phyloP scores from a whole-genome alignment of 1,140 invertebrate species.

The Mactra quadrangularis region DNA sequence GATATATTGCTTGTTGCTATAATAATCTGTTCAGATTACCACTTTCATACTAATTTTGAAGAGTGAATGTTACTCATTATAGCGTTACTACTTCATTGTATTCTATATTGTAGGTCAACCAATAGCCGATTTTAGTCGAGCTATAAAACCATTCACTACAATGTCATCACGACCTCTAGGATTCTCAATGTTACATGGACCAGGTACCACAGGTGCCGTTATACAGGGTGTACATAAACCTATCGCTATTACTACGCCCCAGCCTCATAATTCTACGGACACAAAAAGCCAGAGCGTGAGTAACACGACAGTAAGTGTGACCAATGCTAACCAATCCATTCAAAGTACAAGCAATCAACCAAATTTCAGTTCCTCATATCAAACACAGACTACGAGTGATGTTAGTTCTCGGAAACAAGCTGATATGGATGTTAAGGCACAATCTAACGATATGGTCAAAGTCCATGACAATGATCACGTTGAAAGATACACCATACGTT shows the following conservation, averaged over 20 bases:
- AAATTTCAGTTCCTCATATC: constrained; percentile 12
- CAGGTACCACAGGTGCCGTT: constrained; percentile 13
- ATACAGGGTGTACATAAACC: constrained; percentile 52
- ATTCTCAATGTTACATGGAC: constrained; percentile 15
- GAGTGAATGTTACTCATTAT: too few species aligned
- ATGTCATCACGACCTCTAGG: constrained; percentile 32
- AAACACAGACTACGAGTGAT: constrained; percentile 8
- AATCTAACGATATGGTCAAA: not conserved
- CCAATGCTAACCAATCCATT: constrained; percentile 42
- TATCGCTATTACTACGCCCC: constrained; percentile 48
- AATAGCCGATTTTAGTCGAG: constrained; percentile 6
- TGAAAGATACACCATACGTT: constrained; percentile 32
- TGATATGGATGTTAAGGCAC: not conserved
- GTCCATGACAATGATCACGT: not conserved
- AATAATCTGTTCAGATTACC: too few species aligned
- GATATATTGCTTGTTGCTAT: too few species aligned
- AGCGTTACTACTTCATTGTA: too few species aligned
- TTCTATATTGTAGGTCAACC: too few species aligned
- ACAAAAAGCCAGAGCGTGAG: constrained; percentile 52
- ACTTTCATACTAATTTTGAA: too few species aligned
- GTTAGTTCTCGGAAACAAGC: constrained; percentile 10
- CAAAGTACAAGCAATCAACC: constrained; percentile 35
- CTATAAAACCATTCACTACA: constrained; percentile 47
- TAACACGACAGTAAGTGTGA: constrained; percentile 44
- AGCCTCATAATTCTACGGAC: constrained; percentile 40